Percentiles rank a stretch among this genome's conserved stretches.
Evolutionary conservation across 2,113 vertebrate species (phyloP).

Genomic region (Oryctolagus cuniculus): mOryCun1.1 NC_091436.1:25454501-25455000

Average conservation of each 20-base stretch:
- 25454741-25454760: background rate
- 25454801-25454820: background rate
- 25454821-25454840: constrained; percentile 32
- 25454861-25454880: background rate
- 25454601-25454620: background rate
- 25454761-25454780: background rate
- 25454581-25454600: background rate
- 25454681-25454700: background rate
- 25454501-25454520: background rate
- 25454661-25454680: background rate
- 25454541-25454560: background rate
- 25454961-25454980: background rate
- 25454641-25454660: background rate
- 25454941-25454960: background rate
- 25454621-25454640: background rate
- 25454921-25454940: background rate
- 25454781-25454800: background rate
- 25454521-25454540: background rate
- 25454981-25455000: background rate
- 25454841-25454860: background rate
- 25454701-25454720: background rate
- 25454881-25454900: background rate
- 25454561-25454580: background rate
- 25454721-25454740: background rate
- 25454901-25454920: background rate